Base-by-base conservation (phyloP, 1,140 invertebrate genomes). In the Aphelenchoides fujianensis region DNA sequence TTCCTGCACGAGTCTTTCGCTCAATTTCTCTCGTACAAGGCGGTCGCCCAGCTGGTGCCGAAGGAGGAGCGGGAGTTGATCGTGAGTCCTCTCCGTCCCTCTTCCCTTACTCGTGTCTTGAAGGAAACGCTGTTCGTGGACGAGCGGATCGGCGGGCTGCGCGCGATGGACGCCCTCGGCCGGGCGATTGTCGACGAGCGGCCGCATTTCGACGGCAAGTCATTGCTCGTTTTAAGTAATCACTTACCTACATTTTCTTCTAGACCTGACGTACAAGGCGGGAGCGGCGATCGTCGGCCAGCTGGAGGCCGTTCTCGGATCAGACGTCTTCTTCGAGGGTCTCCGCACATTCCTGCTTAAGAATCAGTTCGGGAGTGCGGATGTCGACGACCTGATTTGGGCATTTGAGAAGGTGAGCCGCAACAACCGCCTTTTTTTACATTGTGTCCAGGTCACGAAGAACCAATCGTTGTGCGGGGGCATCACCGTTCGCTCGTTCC, bases 211-310 rank as follows among this genome's bases (percentile, higher is more conserved):
- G 55, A 59, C 23, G 55, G 55, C 34, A 59, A 19, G 34, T 27
- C 12, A 48, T 23, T 48, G 5, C 19, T 27, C 7, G 5, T 59
- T 59, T 16, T 23, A 59, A 5, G 55, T 16, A 59, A 32, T 7
- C 23, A 19, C 23, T 59, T 59, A 23, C 55, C 12, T 48, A 12
- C 12, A 48, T 12, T 48, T 48, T 12, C 12, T 48, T 48, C 23
- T 23, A 59, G 55, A 5, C 34, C 5, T 59, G 7, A 59, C 55
- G 7, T 59, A 59, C 55, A 59, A 59, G 34, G 55, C 55, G 12
- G 55, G 55, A 59, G 55, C 55, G 28, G 19, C 19, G 55, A 5
- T 59, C 34, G 7, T 59, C 23, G 5, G 5, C 5, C 5, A 7
- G 23, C 34, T 59, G 23, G 55, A 59, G 34, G 19, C 5, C 5